Conservation (phyloP, 2,888 invertebrate genomes). For the Cataglyphis cursor region DNA sequence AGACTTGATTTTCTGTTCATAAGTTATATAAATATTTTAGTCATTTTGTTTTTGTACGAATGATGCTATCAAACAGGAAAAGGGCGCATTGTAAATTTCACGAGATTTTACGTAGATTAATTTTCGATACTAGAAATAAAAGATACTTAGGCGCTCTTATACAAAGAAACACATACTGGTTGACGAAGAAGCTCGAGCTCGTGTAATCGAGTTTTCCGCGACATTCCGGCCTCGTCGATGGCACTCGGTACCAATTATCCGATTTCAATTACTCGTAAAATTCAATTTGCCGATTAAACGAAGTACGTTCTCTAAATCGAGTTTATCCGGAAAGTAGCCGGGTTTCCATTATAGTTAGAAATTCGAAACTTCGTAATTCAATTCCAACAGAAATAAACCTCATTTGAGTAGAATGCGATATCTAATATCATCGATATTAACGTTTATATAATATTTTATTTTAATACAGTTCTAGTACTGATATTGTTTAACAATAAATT, state of each 20-base stretch:
- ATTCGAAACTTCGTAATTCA: constrained; percentile 56
- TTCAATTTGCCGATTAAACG: constrained; percentile 55
- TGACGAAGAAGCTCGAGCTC: constrained; percentile 24
- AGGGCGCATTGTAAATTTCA: neutral
- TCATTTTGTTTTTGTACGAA: neutral
- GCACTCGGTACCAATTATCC: constrained; percentile 54
- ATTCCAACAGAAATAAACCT: constrained; percentile 39
- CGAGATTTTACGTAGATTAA: constrained; percentile 26
- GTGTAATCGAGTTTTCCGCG: constrained; percentile 46
- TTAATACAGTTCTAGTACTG: neutral
- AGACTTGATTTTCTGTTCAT: constrained; percentile 7
- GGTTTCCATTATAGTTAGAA: constrained; percentile 54
- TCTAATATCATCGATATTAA: constrained; percentile 20
- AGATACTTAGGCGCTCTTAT: constrained; percentile 5
- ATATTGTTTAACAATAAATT: neutral
- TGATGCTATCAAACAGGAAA: neutral
- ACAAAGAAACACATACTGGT: constrained; percentile 1
- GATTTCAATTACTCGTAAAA: constrained; percentile 54
- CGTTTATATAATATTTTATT: constrained; percentile 5
- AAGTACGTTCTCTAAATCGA: constrained; percentile 53
- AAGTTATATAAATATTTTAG: neutral
- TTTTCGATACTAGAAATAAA: neutral
- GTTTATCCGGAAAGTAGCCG: constrained; percentile 53
- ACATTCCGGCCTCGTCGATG: constrained; percentile 51
- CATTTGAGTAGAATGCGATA: constrained; percentile 44